phyloP scores from a whole-genome alignment of 2,113 vertebrate species.

The Panthera leo region DNA sequence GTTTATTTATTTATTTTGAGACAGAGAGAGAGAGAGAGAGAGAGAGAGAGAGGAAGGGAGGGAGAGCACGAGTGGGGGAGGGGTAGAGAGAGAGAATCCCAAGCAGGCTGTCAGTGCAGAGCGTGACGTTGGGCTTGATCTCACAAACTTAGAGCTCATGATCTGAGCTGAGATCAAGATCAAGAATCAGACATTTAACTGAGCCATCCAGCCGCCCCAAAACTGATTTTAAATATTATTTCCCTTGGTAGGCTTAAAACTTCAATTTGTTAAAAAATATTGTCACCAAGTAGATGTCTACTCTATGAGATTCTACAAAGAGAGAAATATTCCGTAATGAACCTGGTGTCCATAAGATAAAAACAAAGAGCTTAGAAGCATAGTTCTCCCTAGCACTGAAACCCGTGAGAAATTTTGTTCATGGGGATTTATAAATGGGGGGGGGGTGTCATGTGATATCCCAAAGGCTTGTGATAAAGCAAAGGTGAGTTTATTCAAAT shows the following conservation, averaged over 20 bases:
- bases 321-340: neutral
- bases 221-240: neutral
- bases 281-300: neutral
- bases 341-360: neutral
- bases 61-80: no score
- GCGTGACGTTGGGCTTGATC: no score
- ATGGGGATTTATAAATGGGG: neutral
- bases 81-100: no score
- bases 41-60: no score
- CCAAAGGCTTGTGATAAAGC: neutral
- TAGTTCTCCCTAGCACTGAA: neutral
- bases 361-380: neutral
- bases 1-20: no score
- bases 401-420: neutral
- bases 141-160: no score
- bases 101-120: no score
- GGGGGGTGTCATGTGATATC: neutral
- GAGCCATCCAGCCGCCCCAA: no score
- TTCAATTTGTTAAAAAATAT: neutral
- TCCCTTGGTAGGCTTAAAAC: neutral
- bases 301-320: neutral
- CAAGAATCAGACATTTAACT: no score
- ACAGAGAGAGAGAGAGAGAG: no score
- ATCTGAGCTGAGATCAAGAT: no score
- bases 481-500: neutral